Conservation (phyloP, 2,888 invertebrate species). For the Odontocolon sp. region DNA sequence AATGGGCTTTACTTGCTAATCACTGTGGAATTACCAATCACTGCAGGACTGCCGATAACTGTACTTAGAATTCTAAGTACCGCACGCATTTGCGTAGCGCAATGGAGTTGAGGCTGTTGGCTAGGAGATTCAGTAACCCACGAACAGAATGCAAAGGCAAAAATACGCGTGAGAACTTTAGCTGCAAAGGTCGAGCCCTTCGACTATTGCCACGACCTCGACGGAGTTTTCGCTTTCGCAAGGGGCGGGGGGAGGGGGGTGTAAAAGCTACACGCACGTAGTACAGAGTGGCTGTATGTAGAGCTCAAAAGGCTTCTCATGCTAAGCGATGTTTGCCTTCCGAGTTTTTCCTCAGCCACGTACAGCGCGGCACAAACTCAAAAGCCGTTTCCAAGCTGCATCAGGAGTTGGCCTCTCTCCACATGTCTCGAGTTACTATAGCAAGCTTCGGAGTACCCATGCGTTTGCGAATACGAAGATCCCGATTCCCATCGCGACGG, state of each 20-base stretch:
- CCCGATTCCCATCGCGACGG: slow-evolving; percentile 43
- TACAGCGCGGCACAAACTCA: slow-evolving; percentile 36
- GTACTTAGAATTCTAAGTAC: too few relatives aligned
- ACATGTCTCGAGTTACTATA: slow-evolving; percentile 5
- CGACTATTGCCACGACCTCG: slow-evolving; percentile 21
- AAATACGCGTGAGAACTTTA: slow-evolving; percentile 26
- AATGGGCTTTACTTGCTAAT: too few relatives aligned
- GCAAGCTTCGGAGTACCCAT: not conserved
- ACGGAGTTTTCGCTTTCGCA: slow-evolving; percentile 25
- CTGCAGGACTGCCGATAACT: too few relatives aligned
- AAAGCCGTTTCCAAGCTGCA: slow-evolving; percentile 43
- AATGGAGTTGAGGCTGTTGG: slow-evolving; percentile 25
- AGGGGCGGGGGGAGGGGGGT: too few relatives aligned
- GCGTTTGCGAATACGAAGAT: slow-evolving; percentile 52
- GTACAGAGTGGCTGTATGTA: slow-evolving; percentile 18
- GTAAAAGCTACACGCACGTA: slow-evolving; percentile 38
- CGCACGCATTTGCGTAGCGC: slow-evolving; percentile 39
- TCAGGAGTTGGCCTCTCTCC: slow-evolving; percentile 40
- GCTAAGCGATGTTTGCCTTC: slow-evolving; percentile 60
- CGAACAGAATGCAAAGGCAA: slow-evolving; percentile 47
- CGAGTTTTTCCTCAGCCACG: slow-evolving; percentile 49
- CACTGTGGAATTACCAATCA: too few relatives aligned
- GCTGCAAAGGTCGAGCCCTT: slow-evolving; percentile 55
- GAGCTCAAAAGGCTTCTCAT: slow-evolving; percentile 61
- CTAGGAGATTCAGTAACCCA: slow-evolving; percentile 32